These are phyloP conservation scores for Halcyon senegalensis DNA, from an alignment of 2,113 vertebrate genomes.

Conservation along the genomic window DNA sequence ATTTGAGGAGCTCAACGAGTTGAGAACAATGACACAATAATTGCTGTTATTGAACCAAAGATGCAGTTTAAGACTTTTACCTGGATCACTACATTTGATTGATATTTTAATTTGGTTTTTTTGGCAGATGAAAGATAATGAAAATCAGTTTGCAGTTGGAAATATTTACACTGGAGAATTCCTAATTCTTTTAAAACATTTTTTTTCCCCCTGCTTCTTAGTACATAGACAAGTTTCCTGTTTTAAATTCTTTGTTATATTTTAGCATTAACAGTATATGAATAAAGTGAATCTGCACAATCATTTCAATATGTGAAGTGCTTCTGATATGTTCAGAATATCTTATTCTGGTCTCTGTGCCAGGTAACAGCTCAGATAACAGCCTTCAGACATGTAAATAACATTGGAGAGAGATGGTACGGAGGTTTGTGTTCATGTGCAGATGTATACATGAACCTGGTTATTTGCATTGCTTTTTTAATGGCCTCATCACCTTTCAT, in stretches of 20 bases:
- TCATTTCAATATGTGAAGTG: neutral
- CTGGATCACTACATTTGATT: conserved; percentile 17
- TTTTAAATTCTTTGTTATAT: neutral
- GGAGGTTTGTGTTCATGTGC: neutral
- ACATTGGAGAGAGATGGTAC: neutral
- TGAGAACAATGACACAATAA: neutral
- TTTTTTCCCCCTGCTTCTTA: neutral
- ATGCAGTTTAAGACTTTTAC: conserved; percentile 33
- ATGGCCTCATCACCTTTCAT: neutral
- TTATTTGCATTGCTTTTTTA: neutral
- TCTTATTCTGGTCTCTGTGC: neutral
- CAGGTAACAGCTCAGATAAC: neutral
- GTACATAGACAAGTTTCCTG: neutral
- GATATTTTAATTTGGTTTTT: conserved; percentile 37
- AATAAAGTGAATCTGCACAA: neutral
- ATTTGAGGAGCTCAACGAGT: neutral
- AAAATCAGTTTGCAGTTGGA: neutral
- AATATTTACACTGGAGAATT: conserved; percentile 8
- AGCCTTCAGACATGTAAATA: conserved; percentile 17
- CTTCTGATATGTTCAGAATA: neutral
- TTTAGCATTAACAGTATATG: neutral
- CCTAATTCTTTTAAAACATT: neutral
- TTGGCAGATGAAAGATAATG: conserved; percentile 24
- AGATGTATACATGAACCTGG: neutral
- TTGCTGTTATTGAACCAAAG: conserved; percentile 18